Base-by-base conservation (phyloP, 1,140 invertebrate species). In the Nasonia vitripennis region DNA sequence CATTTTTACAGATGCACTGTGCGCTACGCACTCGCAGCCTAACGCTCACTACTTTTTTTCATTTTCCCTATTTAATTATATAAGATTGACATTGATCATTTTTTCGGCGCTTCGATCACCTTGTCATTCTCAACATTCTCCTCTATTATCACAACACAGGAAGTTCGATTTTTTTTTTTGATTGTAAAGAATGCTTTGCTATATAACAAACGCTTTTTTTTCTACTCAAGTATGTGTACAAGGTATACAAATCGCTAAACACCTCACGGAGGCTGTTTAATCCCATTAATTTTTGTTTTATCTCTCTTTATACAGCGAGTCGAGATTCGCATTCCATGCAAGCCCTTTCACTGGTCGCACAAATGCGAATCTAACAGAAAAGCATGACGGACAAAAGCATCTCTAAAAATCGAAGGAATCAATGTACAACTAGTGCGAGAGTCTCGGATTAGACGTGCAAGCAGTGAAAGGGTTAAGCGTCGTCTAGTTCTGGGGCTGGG, bases 401-500 rank as follows among this genome's bases (percentile, higher is more conserved):
- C 17, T 62, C 55, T 62, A 62, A n/a, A 62, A 62, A 62, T n/a
- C 17, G 41, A 81, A 70, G 70, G 23, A 68, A 70, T 31, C 4
- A 73, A 82, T 62, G 71, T 75, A 78, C 37, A 78, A 34, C 51
- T 86, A 37, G 23, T 20, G 67, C n/a, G 11, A 78, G 34, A 81
- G 73, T 89, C 89, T 89, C 80, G 14, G 79, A 87, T 89, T 89
- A 41, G 86, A 88, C 77, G 88, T 89, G 67, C 89, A 91, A 87
- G 87, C 88, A 87, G 86, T 88, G 86, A 90, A 90, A 88, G 88
- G 87, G 87, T 90, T 89, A 84, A 41, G 31, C 86, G 81, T 87
- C 78, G 86, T 89, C 88, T 90, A 93, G 86, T 92, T 93, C 84
- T 93, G 91, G 6, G 90, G 68, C 78, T 92, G 92, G 14, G 92